Conservation (phyloP, 2,113 vertebrate species). For the Callipepla californica region DNA sequence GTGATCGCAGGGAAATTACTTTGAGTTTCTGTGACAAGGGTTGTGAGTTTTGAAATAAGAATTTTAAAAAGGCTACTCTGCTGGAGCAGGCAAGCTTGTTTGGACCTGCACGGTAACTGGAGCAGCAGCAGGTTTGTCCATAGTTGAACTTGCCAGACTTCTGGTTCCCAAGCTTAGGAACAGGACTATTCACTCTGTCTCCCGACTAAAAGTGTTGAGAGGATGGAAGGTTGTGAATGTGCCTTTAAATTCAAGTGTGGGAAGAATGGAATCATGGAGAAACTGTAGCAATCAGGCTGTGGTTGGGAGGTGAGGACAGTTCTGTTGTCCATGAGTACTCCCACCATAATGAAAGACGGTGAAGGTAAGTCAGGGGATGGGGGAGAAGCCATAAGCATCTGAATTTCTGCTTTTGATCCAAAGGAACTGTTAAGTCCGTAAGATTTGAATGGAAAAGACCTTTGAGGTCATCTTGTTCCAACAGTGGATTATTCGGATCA, state of each 20-base stretch:
- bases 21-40: neutral
- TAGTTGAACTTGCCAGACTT: neutral
- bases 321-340: neutral
- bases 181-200: neutral
- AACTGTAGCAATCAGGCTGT: fast-evolving
- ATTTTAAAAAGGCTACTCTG: neutral
- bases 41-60: neutral
- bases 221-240: neutral
- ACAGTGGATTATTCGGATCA: neutral
- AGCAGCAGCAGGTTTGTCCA: neutral
- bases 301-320: neutral
- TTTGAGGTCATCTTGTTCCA: slow-evolving; percentile 5
- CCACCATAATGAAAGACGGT: neutral
- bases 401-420: neutral
- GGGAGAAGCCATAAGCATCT: neutral
- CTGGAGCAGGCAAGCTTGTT: neutral
- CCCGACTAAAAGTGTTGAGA: neutral
- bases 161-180: neutral
- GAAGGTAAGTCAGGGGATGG: neutral
- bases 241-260: neutral
- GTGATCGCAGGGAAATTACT: neutral
- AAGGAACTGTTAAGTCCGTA: neutral
- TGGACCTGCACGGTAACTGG: neutral
- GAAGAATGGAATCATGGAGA: neutral
- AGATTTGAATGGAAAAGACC: slow-evolving; percentile 9